Evolutionary conservation across 1,140 invertebrate species (phyloP).

Genomic region (Bursaphelenchus mucronatus): DNA sequence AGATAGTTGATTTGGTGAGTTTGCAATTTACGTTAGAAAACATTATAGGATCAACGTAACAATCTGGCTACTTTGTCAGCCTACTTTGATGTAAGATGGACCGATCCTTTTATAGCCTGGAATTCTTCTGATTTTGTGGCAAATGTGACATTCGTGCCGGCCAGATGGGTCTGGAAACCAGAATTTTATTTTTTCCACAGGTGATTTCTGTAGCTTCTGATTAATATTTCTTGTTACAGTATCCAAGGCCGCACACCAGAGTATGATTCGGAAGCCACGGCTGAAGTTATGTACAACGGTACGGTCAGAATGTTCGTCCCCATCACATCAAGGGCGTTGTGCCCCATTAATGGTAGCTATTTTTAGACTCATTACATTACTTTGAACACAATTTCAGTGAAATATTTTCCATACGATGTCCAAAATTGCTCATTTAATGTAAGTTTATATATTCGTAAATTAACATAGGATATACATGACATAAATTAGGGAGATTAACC

Average conservation of each 20-base stretch:
- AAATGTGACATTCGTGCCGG: conserved; percentile 50
- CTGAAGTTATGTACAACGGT: conserved; percentile 48
- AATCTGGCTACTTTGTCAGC: conserved; percentile 58
- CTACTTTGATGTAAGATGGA: conserved; percentile 59
- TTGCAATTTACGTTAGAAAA: conserved; percentile 6
- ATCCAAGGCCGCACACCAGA: conserved; percentile 59
- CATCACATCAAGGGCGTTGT: conserved; percentile 56
- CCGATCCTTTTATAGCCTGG: conserved; percentile 54
- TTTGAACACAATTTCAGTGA: conserved; percentile 41
- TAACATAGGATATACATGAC: background rate
- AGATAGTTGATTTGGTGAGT: conserved; percentile 53
- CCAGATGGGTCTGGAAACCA: conserved; percentile 56
- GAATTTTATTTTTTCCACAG: conserved; percentile 46
- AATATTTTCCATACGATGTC: conserved; percentile 58
- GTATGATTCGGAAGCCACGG: conserved; percentile 48
- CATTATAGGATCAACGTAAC: conserved; percentile 57
- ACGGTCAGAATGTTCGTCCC: conserved; percentile 57
- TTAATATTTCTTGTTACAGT: conserved; percentile 30
- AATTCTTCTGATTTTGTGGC: conserved; percentile 53
- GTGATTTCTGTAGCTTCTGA: background rate
- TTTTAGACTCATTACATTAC: background rate
- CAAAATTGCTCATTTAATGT: conserved; percentile 1
- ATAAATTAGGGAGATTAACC: background rate
- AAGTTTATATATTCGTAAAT: conserved; percentile 32
- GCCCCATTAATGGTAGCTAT: conserved; percentile 53